phyloP scores from a whole-genome alignment of 2,113 vertebrate species.

The Ranitomeya imitator region DNA sequence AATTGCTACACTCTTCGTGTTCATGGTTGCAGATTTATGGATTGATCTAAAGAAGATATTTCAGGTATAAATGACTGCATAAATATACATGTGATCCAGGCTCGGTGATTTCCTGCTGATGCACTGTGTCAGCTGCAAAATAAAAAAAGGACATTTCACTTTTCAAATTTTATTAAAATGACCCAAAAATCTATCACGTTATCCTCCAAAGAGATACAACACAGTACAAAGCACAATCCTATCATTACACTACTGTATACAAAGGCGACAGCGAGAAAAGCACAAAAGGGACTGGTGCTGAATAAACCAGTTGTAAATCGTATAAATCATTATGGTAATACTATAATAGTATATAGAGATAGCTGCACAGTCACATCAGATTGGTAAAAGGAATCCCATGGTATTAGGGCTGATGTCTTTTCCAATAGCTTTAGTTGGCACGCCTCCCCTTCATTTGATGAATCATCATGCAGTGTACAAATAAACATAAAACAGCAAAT shows the following conservation, averaged over 20 bases:
- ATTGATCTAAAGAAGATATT: not conserved
- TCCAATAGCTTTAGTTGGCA: not conserved
- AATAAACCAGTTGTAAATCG: not conserved
- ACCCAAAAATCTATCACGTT: slow-evolving; percentile 13
- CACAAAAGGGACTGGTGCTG: not conserved
- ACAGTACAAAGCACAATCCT: not conserved
- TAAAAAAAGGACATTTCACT: not conserved
- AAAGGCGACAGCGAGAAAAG: not conserved
- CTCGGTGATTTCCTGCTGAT: not conserved
- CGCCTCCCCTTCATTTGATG: too few species aligned
- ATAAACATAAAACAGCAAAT: too few species aligned
- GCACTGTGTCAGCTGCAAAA: not conserved
- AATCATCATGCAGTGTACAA: too few species aligned
- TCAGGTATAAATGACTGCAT: not conserved
- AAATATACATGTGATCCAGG: not conserved
- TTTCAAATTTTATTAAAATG: slow-evolving; percentile 26
- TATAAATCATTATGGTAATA: slow-evolving; percentile 9
- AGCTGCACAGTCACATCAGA: not conserved
- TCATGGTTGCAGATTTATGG: not conserved
- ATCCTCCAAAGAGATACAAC: slow-evolving; percentile 12
- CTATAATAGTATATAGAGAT: not conserved
- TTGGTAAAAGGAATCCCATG: not conserved
- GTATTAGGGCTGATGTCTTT: not conserved
- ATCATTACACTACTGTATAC: slow-evolving; percentile 4
- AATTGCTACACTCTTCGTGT: not conserved